Evolutionary conservation across 2,888 invertebrate species (phyloP), one percentile per base, ranked within the genome.

Genomic region (Cyclophora punctaria): DNA sequence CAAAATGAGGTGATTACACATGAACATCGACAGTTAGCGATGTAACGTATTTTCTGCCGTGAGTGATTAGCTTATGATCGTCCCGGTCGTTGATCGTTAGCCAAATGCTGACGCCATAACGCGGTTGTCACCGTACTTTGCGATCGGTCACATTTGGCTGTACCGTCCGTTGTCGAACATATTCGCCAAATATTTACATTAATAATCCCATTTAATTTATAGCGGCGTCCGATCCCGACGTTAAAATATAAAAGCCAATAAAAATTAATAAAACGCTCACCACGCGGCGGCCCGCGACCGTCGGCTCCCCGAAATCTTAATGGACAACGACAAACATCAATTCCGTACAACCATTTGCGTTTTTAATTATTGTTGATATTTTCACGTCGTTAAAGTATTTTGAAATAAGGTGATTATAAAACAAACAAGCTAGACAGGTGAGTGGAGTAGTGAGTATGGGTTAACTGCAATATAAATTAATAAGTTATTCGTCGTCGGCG

Each of bases 331-430:
- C 77, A 73, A 73, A 74, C 78, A 80, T 80, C 73, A 76, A 78
- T 80, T 76, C 69, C 63, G 64, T 57, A 59, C 64, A 66, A 78
- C 69, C 74, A 75, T 83, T 82, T 79, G 79, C 78, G 70, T 81
- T 81, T 82, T 82, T 83, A 85, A 86, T 86, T 80, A 80, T 74
- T 78, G 78, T 79, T 81, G 75, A 83, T 83, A 80, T 84, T 86
- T 85, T 84, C 81, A 82, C 82, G 73, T 85, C 82, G 80, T 87
- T 83, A 84, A 81, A 73, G 69, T 76, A 78, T 79, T 75, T 72
- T 67, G 71, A 76, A 73, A 74, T 75, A 73, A 75, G 74, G 71
- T 70, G 67, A 76, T 82, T 81, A 81, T 80, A 76, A 81, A 85
- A 80, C 77, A 83, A 85, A 85, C 78, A 81, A 61, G 73, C 71